Percentiles rank a stretch among this genome's conserved stretches.
phyloP scores from a whole-genome alignment of 2,113 vertebrate genomes.

The Siniperca knerii region DNA sequence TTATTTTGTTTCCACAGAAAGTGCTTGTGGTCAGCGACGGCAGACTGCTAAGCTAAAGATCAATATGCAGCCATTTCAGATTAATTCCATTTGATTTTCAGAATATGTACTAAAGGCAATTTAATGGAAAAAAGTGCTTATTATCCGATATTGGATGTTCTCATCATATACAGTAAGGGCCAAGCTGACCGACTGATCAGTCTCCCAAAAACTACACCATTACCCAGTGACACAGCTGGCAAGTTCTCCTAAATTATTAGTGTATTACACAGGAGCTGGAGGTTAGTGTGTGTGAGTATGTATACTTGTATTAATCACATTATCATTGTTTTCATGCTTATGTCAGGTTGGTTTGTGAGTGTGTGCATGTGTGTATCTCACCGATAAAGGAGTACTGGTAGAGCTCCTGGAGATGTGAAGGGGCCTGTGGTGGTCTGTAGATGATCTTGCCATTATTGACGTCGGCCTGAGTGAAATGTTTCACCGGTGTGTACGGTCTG shows the following conservation, averaged over 20 bases:
- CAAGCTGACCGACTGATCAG: background rate
- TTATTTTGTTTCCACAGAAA: background rate
- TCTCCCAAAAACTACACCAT: background rate
- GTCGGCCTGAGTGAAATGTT: constrained; percentile 91
- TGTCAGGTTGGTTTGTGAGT: background rate
- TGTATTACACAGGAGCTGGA: background rate
- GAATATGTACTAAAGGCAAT: background rate
- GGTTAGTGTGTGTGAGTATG: background rate
- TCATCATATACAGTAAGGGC: background rate
- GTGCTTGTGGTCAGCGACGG: background rate
- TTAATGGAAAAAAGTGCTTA: background rate
- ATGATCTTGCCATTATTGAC: constrained; percentile 88
- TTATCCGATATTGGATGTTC: background rate
- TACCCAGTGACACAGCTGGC: background rate
- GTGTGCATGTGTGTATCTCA: constrained; percentile 69
- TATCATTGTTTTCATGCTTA: background rate
- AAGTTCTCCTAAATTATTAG: background rate
- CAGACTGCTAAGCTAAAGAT: background rate
- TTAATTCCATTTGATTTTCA: background rate
- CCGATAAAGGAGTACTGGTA: constrained; percentile 94
- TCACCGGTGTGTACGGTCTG: constrained; percentile 81
- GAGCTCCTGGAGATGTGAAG: constrained; percentile 91
- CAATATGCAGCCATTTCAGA: background rate
- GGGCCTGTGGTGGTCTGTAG: constrained; percentile 90
- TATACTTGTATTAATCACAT: background rate